Percentiles rank a stretch among this genome's conserved stretches.
phyloP scores from a whole-genome alignment of 2,888 invertebrate genomes.

The Sturmia bella region DNA sequence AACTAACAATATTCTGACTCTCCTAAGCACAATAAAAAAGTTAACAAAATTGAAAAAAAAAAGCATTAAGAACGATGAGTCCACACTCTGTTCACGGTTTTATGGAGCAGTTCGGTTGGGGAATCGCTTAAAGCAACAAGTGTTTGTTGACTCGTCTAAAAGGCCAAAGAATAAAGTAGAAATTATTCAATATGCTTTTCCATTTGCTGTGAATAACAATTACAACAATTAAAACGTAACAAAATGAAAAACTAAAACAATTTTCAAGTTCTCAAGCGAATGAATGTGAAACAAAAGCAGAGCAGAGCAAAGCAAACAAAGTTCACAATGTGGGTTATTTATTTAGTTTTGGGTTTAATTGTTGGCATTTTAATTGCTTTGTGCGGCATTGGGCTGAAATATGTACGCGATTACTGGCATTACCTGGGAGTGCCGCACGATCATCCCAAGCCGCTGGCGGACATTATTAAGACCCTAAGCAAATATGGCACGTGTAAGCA shows the following conservation, averaged over 20 bases:
- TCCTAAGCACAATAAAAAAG: conserved; percentile 29
- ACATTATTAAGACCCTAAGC: conserved; percentile 72
- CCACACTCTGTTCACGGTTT: conserved; percentile 40
- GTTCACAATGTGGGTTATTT: conserved; percentile 76
- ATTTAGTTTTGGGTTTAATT: conserved; percentile 74
- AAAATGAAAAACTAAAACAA: conserved; percentile 33
- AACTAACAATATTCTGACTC: conserved; percentile 13
- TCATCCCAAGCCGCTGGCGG: conserved; percentile 75
- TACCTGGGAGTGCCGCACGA: conserved; percentile 77
- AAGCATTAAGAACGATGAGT: conserved; percentile 57
- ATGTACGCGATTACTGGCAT: conserved; percentile 78
- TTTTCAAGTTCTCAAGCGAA: neutral
- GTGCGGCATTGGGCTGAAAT: conserved; percentile 72
- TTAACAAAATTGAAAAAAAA: conserved; percentile 46
- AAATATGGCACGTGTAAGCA: conserved; percentile 56
- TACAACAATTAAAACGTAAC: conserved; percentile 15
- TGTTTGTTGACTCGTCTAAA: neutral
- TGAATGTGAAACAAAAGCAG: conserved; percentile 5
- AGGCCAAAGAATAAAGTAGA: conserved; percentile 6
- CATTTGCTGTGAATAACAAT: conserved; percentile 25
- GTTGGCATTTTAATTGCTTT: conserved; percentile 73
- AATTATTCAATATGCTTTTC: conserved; percentile 28
- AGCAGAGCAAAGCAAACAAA: conserved; percentile 24
- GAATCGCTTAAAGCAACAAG: conserved; percentile 25
- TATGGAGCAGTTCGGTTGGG: conserved; percentile 42